A percentile compares a stretch with the other conserved stretches of the same genome.
phyloP scores from a whole-genome alignment of 2,113 vertebrate genomes.

The Poeciliopsis retropinna region DNA sequence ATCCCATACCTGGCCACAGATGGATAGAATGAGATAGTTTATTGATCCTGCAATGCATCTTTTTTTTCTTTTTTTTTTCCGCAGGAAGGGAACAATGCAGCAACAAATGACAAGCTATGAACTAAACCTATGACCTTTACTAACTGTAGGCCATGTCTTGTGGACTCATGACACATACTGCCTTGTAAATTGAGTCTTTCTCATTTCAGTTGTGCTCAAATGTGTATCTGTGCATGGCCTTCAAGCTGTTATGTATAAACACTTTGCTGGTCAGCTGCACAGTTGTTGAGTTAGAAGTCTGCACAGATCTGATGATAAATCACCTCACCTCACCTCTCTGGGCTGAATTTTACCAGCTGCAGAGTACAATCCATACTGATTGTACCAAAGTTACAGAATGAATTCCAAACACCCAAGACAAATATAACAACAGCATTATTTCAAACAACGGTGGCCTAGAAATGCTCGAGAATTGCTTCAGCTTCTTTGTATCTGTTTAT shows the following conservation, averaged over 20 bases:
- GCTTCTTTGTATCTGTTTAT: not conserved
- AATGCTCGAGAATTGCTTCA: slow-evolving; percentile 1
- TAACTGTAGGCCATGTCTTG: slow-evolving; percentile 15
- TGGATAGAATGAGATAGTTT: not conserved
- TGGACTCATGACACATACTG: slow-evolving; percentile 11
- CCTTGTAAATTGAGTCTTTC: slow-evolving; percentile 36
- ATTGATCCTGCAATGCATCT: not conserved
- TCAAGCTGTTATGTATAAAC: slow-evolving; percentile 55
- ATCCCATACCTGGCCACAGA: not conserved
- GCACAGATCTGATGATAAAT: slow-evolving; percentile 57
- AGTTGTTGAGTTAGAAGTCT: slow-evolving; percentile 48
- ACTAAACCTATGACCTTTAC: slow-evolving; percentile 24
- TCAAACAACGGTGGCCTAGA: not conserved
- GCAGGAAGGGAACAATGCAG: not conserved
- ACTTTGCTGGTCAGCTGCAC: slow-evolving; percentile 58
- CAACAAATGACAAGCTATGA: slow-evolving; percentile 1
- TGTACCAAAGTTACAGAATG: slow-evolving; percentile 30
- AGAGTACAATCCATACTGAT: slow-evolving; percentile 12
- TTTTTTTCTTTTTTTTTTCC: not conserved
- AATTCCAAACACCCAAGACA: slow-evolving; percentile 34
- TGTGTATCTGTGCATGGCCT: slow-evolving; percentile 13
- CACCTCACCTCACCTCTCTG: slow-evolving; percentile 26
- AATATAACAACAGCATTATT: not conserved
- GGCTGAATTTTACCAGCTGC: slow-evolving; percentile 63
- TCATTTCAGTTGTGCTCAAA: slow-evolving; percentile 17